phyloP scores from a whole-genome alignment of 1,140 invertebrate genomes.

The Drosophila mojavensis region DNA sequence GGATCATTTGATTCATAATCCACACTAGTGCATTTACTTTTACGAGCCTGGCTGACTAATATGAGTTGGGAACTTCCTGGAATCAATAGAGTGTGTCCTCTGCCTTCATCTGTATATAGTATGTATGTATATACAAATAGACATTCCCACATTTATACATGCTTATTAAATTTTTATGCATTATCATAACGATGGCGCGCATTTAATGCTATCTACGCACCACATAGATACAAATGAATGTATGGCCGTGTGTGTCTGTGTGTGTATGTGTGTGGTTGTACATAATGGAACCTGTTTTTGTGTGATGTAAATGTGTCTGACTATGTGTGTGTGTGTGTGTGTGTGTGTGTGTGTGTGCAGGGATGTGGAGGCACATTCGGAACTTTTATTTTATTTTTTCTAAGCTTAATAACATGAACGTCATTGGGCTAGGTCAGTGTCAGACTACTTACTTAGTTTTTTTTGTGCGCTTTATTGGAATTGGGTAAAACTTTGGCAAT shows the following conservation, averaged over 20 bases:
- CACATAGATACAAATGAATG: constrained; percentile 2
- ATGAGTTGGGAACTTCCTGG: constrained; percentile 52
- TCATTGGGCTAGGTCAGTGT: constrained; percentile 76
- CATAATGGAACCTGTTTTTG: constrained; percentile 22
- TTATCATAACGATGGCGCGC: constrained; percentile 28
- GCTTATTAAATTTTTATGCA: constrained; percentile 51
- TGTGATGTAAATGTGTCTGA: constrained; percentile 10
- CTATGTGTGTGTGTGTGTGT: no score
- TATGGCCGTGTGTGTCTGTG: neutral
- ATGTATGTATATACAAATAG: neutral
- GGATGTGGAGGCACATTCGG: constrained; percentile 61
- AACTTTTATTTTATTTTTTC: constrained; percentile 76
- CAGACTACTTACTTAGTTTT: constrained; percentile 67
- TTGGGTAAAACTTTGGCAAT: constrained; percentile 63
- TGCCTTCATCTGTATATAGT: constrained; percentile 16
- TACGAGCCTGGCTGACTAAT: constrained; percentile 46
- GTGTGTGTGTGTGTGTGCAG: neutral
- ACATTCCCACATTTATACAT: constrained; percentile 27
- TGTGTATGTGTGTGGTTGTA: constrained; percentile 21
- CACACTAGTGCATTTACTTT: constrained; percentile 65
- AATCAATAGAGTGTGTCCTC: constrained; percentile 39
- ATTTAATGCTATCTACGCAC: constrained; percentile 10
- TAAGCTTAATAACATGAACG: constrained; percentile 66
- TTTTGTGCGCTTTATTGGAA: constrained; percentile 61
- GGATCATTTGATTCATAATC: constrained; percentile 67